Evolutionary conservation across 2,888 invertebrate genomes (phyloP).

Genomic region (Creontiades dilutus): DNA sequence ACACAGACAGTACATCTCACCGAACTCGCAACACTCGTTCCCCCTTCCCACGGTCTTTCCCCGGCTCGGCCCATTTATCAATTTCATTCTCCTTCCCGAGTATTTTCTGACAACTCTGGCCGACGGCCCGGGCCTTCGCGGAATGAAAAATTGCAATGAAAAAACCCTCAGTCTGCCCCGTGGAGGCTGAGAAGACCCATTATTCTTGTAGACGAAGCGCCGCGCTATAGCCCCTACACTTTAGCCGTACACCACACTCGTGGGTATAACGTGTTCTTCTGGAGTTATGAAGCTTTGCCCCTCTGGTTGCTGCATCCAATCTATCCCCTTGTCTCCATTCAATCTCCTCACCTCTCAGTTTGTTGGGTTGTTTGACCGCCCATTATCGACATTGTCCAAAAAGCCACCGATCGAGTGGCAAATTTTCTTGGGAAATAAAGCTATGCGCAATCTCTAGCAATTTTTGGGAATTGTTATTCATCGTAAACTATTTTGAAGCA

Average conservation of each 20-base stretch:
- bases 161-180: not conserved
- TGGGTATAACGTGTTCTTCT: not conserved
- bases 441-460: too few species aligned
- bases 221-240: not conserved
- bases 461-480: too few species aligned
- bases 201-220: slow-evolving; percentile 3
- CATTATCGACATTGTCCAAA: too few species aligned
- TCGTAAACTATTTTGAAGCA: too few species aligned
- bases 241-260: not conserved
- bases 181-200: not conserved
- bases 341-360: not conserved
- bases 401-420: too few species aligned
- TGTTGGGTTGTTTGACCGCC: too few species aligned
- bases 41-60: not conserved
- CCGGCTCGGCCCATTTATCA: not conserved
- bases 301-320: not conserved
- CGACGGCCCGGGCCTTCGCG: not conserved
- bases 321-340: not conserved
- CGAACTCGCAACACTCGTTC: not conserved
- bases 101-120: not conserved
- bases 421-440: too few species aligned
- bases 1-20: not conserved
- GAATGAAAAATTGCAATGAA: slow-evolving; percentile 11
- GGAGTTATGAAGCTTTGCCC: not conserved
- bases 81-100: slow-evolving; percentile 28